Conservation (phyloP, 2,797 vertebrate genomes). For the Mus spretus region DNA sequence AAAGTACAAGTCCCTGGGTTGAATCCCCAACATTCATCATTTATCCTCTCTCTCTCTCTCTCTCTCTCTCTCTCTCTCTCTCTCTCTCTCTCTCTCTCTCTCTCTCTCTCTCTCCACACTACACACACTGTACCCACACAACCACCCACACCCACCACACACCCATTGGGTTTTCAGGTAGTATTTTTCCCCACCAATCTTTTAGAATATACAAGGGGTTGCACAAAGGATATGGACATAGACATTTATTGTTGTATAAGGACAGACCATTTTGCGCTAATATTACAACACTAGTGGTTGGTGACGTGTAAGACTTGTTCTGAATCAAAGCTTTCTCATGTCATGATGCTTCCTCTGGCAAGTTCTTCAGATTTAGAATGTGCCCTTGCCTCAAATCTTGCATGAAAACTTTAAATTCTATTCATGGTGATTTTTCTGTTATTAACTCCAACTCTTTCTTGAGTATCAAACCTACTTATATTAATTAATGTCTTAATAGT, state of each 20-base stretch:
- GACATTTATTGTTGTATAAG: background rate
- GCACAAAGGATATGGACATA: background rate
- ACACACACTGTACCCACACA: background rate
- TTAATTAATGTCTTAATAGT: background rate
- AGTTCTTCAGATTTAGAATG: conserved; percentile 33
- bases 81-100: background rate
- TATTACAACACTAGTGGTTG: conserved; percentile 13
- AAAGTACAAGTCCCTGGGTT: background rate
- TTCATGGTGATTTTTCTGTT: conserved; percentile 1
- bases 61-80: background rate
- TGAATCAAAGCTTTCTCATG: conserved; percentile 24
- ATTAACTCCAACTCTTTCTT: background rate
- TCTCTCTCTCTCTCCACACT: background rate
- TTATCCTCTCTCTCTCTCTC: background rate
- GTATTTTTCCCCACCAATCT: background rate
- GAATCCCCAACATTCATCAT: background rate
- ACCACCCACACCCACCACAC: too few relatives aligned
- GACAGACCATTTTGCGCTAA: background rate
- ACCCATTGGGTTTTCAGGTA: background rate
- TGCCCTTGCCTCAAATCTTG: background rate
- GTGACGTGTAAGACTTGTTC: background rate
- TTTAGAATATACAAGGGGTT: background rate
- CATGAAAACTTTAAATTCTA: conserved; percentile 45
- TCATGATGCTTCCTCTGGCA: background rate
- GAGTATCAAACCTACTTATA: background rate